Percentiles rank a stretch among this genome's conserved stretches.
phyloP scores from a whole-genome alignment of 2,888 invertebrate genomes.

The Drosophila merina region DNA sequence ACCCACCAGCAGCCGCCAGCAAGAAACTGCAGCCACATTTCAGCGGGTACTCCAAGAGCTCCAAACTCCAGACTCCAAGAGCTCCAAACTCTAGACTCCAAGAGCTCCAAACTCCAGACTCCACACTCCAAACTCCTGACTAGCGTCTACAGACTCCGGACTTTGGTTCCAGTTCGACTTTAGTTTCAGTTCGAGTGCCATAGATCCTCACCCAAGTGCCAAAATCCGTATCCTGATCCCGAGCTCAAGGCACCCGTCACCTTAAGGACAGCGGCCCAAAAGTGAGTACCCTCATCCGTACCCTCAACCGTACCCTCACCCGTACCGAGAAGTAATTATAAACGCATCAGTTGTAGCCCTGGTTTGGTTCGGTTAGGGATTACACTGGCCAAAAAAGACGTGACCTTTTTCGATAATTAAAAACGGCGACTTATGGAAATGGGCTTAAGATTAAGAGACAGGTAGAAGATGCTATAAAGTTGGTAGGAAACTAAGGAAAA shows the following conservation, averaged over 20 bases:
- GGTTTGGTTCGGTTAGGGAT: conserved; percentile 24
- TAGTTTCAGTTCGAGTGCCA: conserved; percentile 46
- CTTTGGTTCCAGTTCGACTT: conserved; percentile 33
- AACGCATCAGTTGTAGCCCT: conserved; percentile 73
- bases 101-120: conserved; percentile 16
- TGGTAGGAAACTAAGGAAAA: not conserved
- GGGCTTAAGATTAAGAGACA: not conserved
- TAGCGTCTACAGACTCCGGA: conserved; percentile 1
- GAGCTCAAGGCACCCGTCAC: conserved; percentile 30
- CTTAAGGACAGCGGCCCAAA: conserved; percentile 39
- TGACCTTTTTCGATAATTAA: not conserved
- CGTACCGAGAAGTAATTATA: conserved; percentile 69
- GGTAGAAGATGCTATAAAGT: not conserved
- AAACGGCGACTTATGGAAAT: not conserved
- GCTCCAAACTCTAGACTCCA: conserved; percentile 11
- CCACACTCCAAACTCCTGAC: conserved; percentile 6
- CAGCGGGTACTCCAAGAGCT: conserved; percentile 11
- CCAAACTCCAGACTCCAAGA: conserved; percentile 18
- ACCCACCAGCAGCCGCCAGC: conserved; percentile 65
- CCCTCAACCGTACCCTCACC: not conserved
- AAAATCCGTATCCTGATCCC: conserved; percentile 48
- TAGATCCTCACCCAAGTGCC: conserved; percentile 48
- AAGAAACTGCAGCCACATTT: conserved; percentile 29
- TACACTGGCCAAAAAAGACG: conserved; percentile 48
- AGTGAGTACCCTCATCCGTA: conserved; percentile 35